A percentile compares a stretch with the other conserved stretches of the same genome.
These are phyloP conservation scores for Calameuta pallipes DNA, from an alignment of 2,888 invertebrate genomes.

Conservation along the genomic window DNA sequence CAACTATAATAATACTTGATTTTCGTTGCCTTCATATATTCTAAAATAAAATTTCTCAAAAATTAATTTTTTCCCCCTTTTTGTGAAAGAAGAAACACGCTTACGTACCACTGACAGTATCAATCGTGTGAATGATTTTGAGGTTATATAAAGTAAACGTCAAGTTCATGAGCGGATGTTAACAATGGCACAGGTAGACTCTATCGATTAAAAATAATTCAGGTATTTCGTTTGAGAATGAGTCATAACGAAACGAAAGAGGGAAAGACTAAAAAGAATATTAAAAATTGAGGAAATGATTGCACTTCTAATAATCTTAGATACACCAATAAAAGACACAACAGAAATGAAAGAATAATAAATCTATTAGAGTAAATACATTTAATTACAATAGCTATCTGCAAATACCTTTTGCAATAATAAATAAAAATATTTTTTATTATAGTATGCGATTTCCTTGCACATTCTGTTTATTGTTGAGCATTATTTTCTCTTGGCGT, in stretches of 20 bases:
- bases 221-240: not conserved
- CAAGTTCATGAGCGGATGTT: not conserved
- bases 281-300: not conserved
- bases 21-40: not conserved
- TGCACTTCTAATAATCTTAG: not conserved
- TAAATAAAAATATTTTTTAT: not conserved
- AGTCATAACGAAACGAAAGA: not conserved
- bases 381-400: not conserved
- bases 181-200: not conserved
- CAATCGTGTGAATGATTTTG: not conserved
- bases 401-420: not conserved
- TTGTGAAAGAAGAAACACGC: not conserved
- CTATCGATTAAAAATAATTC: not conserved
- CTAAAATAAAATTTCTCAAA: not conserved
- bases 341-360: not conserved
- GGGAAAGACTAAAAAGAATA: not conserved
- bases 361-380: not conserved
- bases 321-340: not conserved
- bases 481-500: slow-evolving; percentile 79
- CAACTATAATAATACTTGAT: not conserved
- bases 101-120: not conserved
- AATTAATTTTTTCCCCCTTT: not conserved
- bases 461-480: slow-evolving; percentile 81
- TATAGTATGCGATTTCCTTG: slow-evolving; percentile 78
- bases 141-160: not conserved